Conservation (phyloP, 1,140 invertebrate species). For the Drosophila pseudoananassae region DNA sequence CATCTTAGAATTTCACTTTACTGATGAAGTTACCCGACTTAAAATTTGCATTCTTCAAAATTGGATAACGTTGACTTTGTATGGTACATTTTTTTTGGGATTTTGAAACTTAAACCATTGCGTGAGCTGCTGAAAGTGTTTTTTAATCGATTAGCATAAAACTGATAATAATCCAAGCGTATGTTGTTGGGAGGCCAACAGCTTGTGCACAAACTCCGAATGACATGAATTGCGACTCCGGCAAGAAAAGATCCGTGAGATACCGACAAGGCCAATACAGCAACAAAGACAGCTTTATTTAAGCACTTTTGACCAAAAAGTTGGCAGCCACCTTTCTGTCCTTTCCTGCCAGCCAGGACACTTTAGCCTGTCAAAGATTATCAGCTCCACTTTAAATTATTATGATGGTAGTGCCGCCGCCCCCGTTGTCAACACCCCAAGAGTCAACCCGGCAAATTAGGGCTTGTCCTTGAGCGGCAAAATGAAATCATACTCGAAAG, state of each 20-base stretch:
- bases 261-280: conserved; percentile 2
- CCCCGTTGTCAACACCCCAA: conserved; percentile 13
- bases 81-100: not conserved
- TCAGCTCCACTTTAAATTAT: conserved; percentile 65
- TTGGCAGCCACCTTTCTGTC: conserved; percentile 34
- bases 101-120: conserved; percentile 9
- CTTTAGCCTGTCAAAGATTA: conserved; percentile 64
- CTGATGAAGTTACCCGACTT: no score
- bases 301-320: conserved; percentile 24
- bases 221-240: conserved; percentile 25
- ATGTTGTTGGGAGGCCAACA: conserved; percentile 25
- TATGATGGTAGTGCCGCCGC: conserved; percentile 49
- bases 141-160: conserved; percentile 41
- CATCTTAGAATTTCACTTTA: no score
- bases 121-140: conserved; percentile 24
- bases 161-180: conserved; percentile 47
- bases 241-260: conserved; percentile 20
- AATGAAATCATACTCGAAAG: not conserved
- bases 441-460: conserved; percentile 47
- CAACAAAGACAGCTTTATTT: conserved; percentile 40
- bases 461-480: conserved; percentile 40
- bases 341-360: conserved; percentile 42
- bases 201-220: conserved; percentile 20
- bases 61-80: not conserved
- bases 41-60: no score